Conservation (phyloP, 2,888 invertebrate genomes). For the Malthinus seriepunctatus region DNA sequence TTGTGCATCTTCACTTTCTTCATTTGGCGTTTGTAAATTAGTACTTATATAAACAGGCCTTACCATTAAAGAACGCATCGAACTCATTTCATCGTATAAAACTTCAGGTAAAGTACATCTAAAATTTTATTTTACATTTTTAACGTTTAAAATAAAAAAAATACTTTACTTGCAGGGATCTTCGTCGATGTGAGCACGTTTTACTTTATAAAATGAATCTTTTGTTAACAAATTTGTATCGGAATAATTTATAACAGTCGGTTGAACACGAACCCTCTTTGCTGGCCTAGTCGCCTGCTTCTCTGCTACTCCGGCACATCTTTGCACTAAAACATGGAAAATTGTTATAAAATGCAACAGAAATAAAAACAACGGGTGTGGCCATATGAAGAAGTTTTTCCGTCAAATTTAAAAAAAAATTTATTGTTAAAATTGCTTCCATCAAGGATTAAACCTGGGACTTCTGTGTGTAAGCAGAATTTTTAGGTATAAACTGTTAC, state of each 20-base stretch:
- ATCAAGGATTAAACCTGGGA: no score
- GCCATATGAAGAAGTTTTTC: no score
- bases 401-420: no score
- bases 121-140: constrained; percentile 1
- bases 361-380: no score
- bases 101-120: constrained; percentile 27
- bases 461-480: no score
- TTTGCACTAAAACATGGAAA: constrained; percentile 32
- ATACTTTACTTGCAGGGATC: constrained; percentile 1
- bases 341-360: not conserved
- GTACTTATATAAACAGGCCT: constrained; percentile 11
- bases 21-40: not conserved
- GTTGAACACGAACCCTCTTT: constrained; percentile 7
- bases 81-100: not conserved
- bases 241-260: constrained; percentile 10
- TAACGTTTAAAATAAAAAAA: not conserved
- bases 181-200: constrained; percentile 8
- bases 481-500: no score
- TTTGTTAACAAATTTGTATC: not conserved
- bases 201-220: constrained; percentile 9
- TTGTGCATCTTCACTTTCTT: constrained; percentile 41
- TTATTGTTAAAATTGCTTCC: no score
- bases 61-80: constrained; percentile 10
- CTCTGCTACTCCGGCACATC: constrained; percentile 30
- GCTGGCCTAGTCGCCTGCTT: constrained; percentile 7